phyloP scores from a whole-genome alignment of 2,888 invertebrate species.

The Hirtodrosophila histrioides region DNA sequence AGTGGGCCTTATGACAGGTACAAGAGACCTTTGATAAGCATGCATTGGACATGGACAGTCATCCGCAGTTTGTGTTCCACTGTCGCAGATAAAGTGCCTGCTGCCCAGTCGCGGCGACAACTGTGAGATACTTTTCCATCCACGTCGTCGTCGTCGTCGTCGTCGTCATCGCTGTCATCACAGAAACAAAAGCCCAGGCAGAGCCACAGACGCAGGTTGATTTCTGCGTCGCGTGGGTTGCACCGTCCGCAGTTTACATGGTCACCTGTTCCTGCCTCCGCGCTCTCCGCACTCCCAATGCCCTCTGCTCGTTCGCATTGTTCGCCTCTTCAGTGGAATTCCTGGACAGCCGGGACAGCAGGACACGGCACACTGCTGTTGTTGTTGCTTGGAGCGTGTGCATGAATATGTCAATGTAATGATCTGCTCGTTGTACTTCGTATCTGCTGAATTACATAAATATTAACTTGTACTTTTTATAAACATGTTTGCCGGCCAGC shows the following conservation, averaged over 20 bases:
- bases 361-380: constrained; percentile 1
- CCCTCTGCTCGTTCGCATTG: constrained; percentile 38
- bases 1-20: constrained; percentile 77
- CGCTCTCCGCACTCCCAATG: constrained; percentile 2
- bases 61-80: constrained; percentile 26
- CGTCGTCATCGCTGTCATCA: constrained; percentile 40
- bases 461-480: constrained; percentile 79
- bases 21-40: constrained; percentile 72
- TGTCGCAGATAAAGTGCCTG: constrained; percentile 62
- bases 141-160: constrained; percentile 3
- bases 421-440: constrained; percentile 59
- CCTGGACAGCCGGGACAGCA: constrained; percentile 26
- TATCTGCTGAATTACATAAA: constrained; percentile 75
- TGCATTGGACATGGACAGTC: constrained; percentile 51
- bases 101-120: not conserved
- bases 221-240: constrained; percentile 65
- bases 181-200: constrained; percentile 34
- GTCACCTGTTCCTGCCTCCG: constrained; percentile 47
- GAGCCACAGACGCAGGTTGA: constrained; percentile 61
- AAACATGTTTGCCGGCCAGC: constrained; percentile 62
- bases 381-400: constrained; percentile 31
- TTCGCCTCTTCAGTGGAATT: constrained; percentile 69
- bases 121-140: constrained; percentile 62
- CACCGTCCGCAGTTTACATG: constrained; percentile 62
- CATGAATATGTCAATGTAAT: constrained; percentile 80